Conservation (phyloP, 2,888 invertebrate species). For the Hyles lineata region DNA sequence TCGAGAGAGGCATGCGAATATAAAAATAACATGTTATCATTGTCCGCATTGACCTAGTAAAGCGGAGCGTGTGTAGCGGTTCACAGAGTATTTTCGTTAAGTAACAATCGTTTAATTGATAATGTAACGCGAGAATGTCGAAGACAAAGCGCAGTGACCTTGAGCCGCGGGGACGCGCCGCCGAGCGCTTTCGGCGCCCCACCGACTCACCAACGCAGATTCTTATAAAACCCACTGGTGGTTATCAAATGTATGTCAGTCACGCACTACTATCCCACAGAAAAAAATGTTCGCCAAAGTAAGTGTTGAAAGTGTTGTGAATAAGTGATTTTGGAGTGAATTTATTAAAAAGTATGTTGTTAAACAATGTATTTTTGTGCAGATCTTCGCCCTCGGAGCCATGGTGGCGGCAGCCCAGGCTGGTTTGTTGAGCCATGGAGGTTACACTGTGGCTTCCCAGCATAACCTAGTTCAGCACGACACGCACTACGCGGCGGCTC, state of each 20-base stretch:
- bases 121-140: slow-evolving; percentile 72
- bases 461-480: slow-evolving; percentile 52
- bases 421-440: slow-evolving; percentile 71
- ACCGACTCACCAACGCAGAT: slow-evolving; percentile 67
- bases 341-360: slow-evolving; percentile 6
- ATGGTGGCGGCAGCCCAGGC: slow-evolving; percentile 77
- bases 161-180: slow-evolving; percentile 65
- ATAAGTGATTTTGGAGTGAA: slow-evolving; percentile 37
- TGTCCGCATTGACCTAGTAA: slow-evolving; percentile 65
- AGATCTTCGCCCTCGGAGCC: slow-evolving; percentile 72
- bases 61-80: slow-evolving; percentile 61
- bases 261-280: slow-evolving; percentile 70
- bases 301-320: slow-evolving; percentile 59
- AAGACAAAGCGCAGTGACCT: slow-evolving; percentile 78
- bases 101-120: slow-evolving; percentile 73
- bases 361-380: slow-evolving; percentile 36
- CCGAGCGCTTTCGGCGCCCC: slow-evolving; percentile 68
- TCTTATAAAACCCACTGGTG: slow-evolving; percentile 80
- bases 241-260: slow-evolving; percentile 77
- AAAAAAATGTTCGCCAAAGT: slow-evolving; percentile 80
- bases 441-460: slow-evolving; percentile 52
- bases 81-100: slow-evolving; percentile 74
- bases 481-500: slow-evolving; percentile 43
- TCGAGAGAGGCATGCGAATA: slow-evolving; percentile 3
- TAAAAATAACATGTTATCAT: slow-evolving; percentile 41